Base-by-base conservation (phyloP, 1,140 invertebrate species). In the Pectinophora gossypiella region DNA sequence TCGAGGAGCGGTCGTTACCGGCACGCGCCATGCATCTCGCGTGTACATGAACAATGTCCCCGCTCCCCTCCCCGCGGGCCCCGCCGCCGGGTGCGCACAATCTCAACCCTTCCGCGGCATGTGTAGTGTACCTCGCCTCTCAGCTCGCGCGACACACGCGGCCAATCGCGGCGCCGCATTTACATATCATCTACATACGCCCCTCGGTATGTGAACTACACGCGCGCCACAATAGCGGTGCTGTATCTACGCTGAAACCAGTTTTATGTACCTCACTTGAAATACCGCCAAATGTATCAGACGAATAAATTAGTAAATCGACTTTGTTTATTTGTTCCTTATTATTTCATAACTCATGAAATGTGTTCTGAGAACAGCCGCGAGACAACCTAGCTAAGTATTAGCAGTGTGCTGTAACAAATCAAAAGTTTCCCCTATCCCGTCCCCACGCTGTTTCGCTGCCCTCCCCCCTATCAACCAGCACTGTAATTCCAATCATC, bases 171-270 rank as follows among this genome's bases (percentile, higher is more conserved):
- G 50, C 51, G 19, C 4, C 27, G 10, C 46, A 45, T 51, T 19
- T 54, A 56, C 54, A 51, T 56, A 21, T 49, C 7, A 47, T 48
- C 16, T 40, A 49, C 53, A 58, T 54, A 54, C 51, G 32, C 3
- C 12, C 36, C 36, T 10, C 27, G n/a, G n/a, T n/a, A n/a, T n/a
- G n/a, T n/a, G n/a, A n/a, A 12, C 23, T 27, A 27, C 23, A 27
- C 23, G 23, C 23, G 23, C 23, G 23, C 23, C 23, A n/a, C 23
- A 12, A 6, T 27, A 27, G 23, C 5, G 5, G 23, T 12, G 12
- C 5, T 27, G 23, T 27, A 27, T 27, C 23, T 27, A 5, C 12
- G 23, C 23, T 27, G n/a, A n/a, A n/a, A n/a, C n/a, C n/a, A n/a
- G n/a, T n/a, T n/a, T n/a, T n/a, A n/a, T n/a, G n/a, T n/a, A n/a